phyloP scores from a whole-genome alignment of 2,113 vertebrate species.

The Turnix velox region DNA sequence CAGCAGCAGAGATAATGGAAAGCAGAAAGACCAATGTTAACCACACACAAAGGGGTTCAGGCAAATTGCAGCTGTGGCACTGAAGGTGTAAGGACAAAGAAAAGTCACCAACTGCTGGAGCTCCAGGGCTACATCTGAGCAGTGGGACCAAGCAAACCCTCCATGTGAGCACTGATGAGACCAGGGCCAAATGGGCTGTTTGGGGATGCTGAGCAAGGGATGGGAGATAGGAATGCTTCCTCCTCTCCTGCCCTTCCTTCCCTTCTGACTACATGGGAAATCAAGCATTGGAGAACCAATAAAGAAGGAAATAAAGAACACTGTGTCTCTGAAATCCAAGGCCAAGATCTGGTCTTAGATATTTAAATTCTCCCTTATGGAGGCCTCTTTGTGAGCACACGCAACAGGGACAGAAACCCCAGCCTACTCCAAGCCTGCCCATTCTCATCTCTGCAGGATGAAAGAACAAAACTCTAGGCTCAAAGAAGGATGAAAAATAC shows the following conservation, averaged over 20 bases:
- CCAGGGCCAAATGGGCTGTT: neutral
- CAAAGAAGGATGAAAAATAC: neutral
- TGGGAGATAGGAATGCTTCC: neutral
- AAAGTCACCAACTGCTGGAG: neutral
- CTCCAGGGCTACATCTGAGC: neutral
- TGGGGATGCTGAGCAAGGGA: neutral
- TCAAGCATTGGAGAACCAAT: neutral
- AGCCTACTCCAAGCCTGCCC: neutral
- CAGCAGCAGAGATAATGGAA: neutral
- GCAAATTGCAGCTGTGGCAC: neutral
- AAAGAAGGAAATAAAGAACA: neutral
- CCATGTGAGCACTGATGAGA: neutral
- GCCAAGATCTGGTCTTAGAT: neutral
- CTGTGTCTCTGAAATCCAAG: neutral
- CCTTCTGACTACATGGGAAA: neutral
- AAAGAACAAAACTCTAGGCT: neutral
- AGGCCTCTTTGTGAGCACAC: neutral
- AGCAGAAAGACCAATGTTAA: slow-evolving; percentile 7
- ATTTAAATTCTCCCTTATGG: neutral
- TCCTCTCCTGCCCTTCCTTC: neutral
- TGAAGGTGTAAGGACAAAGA: neutral
- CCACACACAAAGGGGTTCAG: neutral
- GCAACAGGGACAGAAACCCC: neutral
- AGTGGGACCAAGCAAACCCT: neutral
- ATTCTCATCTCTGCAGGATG: neutral